Conservation (phyloP, 2,113 vertebrate genomes). For the Rhizomys pruinosus region DNA sequence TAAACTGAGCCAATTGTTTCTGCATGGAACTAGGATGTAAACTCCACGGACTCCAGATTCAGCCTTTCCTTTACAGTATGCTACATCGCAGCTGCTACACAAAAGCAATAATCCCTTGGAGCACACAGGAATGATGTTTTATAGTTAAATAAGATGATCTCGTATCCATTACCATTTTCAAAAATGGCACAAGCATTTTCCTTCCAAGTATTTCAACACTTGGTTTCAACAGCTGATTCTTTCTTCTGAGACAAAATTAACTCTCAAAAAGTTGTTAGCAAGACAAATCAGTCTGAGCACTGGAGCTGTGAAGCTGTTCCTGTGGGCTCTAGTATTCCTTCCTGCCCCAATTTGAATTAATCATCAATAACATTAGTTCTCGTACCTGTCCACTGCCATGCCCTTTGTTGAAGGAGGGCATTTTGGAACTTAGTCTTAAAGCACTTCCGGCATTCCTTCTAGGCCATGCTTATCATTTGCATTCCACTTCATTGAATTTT, state of each 20-base stretch:
- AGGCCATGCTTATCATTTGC: too few relatives aligned
- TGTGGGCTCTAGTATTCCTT: not conserved
- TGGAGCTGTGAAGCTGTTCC: not conserved
- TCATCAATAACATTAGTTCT: not conserved
- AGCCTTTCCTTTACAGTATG: not conserved
- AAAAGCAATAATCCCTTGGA: slow-evolving; percentile 40
- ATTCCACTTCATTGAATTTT: not conserved
- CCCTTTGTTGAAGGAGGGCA: not conserved
- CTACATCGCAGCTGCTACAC: not conserved
- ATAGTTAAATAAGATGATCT: slow-evolving; percentile 36
- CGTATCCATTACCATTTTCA: not conserved
- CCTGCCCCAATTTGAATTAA: not conserved
- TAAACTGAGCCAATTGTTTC: slow-evolving; percentile 28
- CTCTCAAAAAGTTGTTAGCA: slow-evolving; percentile 34
- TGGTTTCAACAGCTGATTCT: slow-evolving; percentile 27
- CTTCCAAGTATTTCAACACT: slow-evolving; percentile 12
- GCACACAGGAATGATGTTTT: slow-evolving; percentile 25
- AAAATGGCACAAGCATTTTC: slow-evolving; percentile 30
- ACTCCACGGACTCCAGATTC: not conserved
- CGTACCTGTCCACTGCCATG: not conserved
- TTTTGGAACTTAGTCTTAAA: not conserved
- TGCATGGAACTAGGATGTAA: not conserved
- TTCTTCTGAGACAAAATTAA: slow-evolving; percentile 49
- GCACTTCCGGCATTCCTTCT: too few relatives aligned
- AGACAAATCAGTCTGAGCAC: slow-evolving; percentile 46